Percentiles rank a stretch among this genome's conserved stretches.
Evolutionary conservation across 2,797 vertebrate genomes (phyloP).

Genomic region (Kryptolebias ocellatus): DNA sequence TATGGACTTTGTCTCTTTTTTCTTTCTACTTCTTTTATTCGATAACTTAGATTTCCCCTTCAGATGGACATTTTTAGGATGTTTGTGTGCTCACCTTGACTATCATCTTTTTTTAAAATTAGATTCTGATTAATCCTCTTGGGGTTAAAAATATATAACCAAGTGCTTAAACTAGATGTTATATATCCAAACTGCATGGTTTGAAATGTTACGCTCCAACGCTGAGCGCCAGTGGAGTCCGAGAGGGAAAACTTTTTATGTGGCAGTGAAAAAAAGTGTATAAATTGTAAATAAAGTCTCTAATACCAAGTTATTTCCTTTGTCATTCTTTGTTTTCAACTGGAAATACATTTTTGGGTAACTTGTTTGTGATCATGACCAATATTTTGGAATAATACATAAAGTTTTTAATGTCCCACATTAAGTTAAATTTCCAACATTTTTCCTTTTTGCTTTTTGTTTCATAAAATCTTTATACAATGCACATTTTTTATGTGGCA

Average conservation of each 20-base stretch:
- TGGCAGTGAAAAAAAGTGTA: slow-evolving; percentile 67
- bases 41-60: slow-evolving; percentile 18
- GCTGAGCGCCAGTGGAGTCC: slow-evolving; percentile 30
- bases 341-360: neutral
- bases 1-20: neutral
- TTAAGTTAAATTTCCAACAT: no score
- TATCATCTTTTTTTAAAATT: slow-evolving; percentile 35
- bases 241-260: slow-evolving; percentile 35
- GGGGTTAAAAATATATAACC: slow-evolving; percentile 27
- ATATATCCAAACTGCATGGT: slow-evolving; percentile 37
- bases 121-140: slow-evolving; percentile 27
- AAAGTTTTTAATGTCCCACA: neutral
- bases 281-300: slow-evolving; percentile 82
- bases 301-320: slow-evolving; percentile 47
- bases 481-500: slow-evolving; percentile 45
- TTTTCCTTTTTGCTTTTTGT: neutral
- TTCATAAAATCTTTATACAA: slow-evolving; percentile 14
- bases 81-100: slow-evolving; percentile 43
- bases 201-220: slow-evolving; percentile 46
- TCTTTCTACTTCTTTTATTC: neutral
- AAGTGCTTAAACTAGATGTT: slow-evolving; percentile 60
- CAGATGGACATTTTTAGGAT: slow-evolving; percentile 44
- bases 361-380: neutral
- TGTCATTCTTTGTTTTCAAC: slow-evolving; percentile 11
- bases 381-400: neutral